Evolutionary conservation across 2,888 invertebrate genomes (phyloP).

Genomic region (Mesoligia furuncula): DNA sequence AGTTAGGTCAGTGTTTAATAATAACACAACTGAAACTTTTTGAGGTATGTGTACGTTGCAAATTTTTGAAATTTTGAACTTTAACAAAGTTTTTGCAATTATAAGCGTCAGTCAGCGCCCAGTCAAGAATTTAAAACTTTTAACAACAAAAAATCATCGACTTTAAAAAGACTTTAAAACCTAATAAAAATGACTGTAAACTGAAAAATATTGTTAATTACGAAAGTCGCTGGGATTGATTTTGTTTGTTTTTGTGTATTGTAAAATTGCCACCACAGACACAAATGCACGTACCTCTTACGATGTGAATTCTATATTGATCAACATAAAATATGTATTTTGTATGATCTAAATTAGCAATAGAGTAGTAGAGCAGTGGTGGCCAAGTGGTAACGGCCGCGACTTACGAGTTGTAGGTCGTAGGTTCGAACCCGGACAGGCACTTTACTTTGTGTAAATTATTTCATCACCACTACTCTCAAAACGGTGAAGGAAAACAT

Average conservation of each 20-base stretch:
- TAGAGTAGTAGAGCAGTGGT: too few relatives aligned
- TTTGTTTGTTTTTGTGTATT: background rate
- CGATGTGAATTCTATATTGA: background rate
- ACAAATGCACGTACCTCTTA: too few relatives aligned
- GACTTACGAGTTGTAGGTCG: too few relatives aligned
- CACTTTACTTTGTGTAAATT: too few relatives aligned
- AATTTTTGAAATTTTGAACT: background rate
- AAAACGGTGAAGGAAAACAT: too few relatives aligned
- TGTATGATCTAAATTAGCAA: slow-evolving; percentile 29
- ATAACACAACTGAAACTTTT: background rate
- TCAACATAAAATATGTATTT: slow-evolving; percentile 2
- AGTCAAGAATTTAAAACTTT: background rate
- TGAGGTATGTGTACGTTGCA: background rate
- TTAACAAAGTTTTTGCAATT: background rate
- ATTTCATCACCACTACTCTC: too few relatives aligned
- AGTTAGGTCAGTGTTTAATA: background rate
- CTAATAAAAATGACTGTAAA: background rate
- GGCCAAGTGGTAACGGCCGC: too few relatives aligned
- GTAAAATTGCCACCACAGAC: background rate
- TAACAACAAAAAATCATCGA: background rate
- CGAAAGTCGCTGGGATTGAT: background rate
- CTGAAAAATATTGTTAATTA: background rate
- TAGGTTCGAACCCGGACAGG: too few relatives aligned
- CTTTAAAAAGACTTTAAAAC: background rate
- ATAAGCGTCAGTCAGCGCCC: background rate